These are phyloP conservation scores for Coelopa pilipes DNA, from an alignment of 2,888 invertebrate genomes.

Conservation along the genomic window DNA sequence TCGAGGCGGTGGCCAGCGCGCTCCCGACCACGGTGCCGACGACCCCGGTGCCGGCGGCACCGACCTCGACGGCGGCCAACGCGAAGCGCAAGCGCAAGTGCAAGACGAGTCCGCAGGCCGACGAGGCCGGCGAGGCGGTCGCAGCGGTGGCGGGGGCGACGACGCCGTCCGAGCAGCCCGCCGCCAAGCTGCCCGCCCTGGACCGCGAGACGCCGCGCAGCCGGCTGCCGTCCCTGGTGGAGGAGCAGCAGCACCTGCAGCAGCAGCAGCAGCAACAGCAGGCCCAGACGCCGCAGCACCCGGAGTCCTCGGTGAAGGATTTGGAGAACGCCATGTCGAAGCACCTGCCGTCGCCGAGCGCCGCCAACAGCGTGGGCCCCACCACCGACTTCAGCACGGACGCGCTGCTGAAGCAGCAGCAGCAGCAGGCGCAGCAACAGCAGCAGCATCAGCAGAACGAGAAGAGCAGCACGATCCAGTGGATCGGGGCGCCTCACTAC, in stretches of 20 bases:
- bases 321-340: slow-evolving; percentile 97
- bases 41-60: slow-evolving; percentile 39
- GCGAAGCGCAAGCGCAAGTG: slow-evolving; percentile 73
- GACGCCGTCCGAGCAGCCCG: slow-evolving; percentile 30
- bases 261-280: slow-evolving; percentile 41
- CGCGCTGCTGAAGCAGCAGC: slow-evolving; percentile 82
- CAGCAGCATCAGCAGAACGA: slow-evolving; percentile 71
- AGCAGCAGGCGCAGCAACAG: slow-evolving; percentile 65
- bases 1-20: slow-evolving; percentile 43
- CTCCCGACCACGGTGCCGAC: slow-evolving; percentile 54
- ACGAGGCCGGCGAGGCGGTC: slow-evolving; percentile 50
- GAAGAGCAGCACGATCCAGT: slow-evolving; percentile 82
- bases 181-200: slow-evolving; percentile 55
- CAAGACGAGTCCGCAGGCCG: slow-evolving; percentile 67
- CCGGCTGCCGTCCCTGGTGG: slow-evolving; percentile 64
- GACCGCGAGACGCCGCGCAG: slow-evolving; percentile 64
- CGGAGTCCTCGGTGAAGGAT: slow-evolving; percentile 74
- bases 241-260: slow-evolving; percentile 54
- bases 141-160: slow-evolving; percentile 33
- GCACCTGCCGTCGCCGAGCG: slow-evolving; percentile 77
- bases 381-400: slow-evolving; percentile 90
- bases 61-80: slow-evolving; percentile 44
- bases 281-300: slow-evolving; percentile 50
- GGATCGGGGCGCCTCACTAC: slow-evolving; percentile 85
- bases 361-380: slow-evolving; percentile 65